These are phyloP conservation scores for Neolamprologus falcicula DNA, from an alignment of 2,113 vertebrate genomes.

Conservation along the genomic window DNA sequence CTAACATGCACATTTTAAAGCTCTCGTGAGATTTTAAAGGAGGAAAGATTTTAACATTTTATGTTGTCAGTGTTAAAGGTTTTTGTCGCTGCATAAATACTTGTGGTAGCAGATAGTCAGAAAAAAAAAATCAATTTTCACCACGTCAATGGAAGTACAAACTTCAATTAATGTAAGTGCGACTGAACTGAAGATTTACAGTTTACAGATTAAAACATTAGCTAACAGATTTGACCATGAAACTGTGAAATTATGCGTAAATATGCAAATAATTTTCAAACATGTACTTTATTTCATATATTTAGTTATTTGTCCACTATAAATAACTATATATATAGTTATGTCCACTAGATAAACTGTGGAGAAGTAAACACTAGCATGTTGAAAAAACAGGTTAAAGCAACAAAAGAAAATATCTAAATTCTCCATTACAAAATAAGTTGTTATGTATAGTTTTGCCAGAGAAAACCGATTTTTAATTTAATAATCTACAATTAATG, in stretches of 20 bases:
- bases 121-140: neutral
- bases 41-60: neutral
- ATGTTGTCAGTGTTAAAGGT: neutral
- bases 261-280: neutral
- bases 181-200: neutral
- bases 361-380: neutral
- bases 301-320: neutral
- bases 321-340: neutral
- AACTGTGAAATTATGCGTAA: neutral
- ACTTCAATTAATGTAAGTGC: neutral
- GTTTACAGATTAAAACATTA: neutral
- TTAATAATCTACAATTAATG: neutral
- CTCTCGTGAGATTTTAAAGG: accelerated
- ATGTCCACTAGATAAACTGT: neutral
- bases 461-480: neutral
- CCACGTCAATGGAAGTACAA: neutral
- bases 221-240: neutral
- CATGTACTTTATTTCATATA: neutral
- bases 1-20: accelerated
- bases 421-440: neutral
- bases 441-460: neutral
- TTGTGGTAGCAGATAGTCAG: neutral
- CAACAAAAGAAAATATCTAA: accelerated
- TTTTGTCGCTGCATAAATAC: neutral
- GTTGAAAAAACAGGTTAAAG: neutral